Evolutionary conservation across 2,797 vertebrate species (phyloP), one percentile per base, ranked within the genome.

Genomic region (Sebastes cheni): DNA sequence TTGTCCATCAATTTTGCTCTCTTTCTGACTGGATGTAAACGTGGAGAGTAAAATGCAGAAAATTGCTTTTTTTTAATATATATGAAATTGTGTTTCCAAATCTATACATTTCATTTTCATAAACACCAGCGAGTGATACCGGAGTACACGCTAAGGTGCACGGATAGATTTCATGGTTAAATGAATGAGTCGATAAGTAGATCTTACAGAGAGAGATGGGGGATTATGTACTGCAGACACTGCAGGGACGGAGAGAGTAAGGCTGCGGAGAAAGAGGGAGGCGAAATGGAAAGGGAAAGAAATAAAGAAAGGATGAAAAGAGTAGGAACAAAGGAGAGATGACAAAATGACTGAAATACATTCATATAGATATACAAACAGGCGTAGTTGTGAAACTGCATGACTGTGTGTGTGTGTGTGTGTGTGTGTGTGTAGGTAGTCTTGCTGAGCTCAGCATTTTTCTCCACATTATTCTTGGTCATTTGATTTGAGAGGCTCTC

Each of bases 401-500:
- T 58, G 54, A 32, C 59, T 70, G 59, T 46, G 62, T 67, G 69
- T 34, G 14, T 25, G 64, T 59, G 55, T 9, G 66, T 60, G 64
- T 18, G 34, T 55, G 81, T 34, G 9, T 34, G 58, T 66, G 76
- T 77, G 79, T 67, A 86, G 82, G 67, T 75, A 75, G 85, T 91
- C 79, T 75, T 83, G 91, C 91, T 56, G 29, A 86, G 82, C 84
- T 94, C 92, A 95, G 94, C 93, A 88, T 87, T 93, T 93, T 91
- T 82, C 71, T 71, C 32, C 87, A 90, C 91, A 91, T 95, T 93
- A 92, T 94, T 93, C 92, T 88, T 91, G 91, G 80, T 89, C 87
- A 89, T 93, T 93, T 91, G 93, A 89, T 94, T 93, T 94, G 89
- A 88, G 91, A 92, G 89, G 79, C 84, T 89, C 89, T 89, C 79